phyloP scores from a whole-genome alignment of 2,797 vertebrate genomes.

The Rhabdophis nuchalis region DNA sequence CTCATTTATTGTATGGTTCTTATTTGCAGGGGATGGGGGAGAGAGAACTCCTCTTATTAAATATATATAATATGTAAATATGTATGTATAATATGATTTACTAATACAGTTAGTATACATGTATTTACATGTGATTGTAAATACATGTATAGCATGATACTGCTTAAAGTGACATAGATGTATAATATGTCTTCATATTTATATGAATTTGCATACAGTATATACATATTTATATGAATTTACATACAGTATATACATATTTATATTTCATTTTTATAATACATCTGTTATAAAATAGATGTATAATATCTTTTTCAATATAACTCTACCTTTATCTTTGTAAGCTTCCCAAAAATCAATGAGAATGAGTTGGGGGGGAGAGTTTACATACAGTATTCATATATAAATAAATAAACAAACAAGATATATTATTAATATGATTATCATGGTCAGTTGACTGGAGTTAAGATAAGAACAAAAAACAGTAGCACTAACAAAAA shows the following conservation, averaged over 20 bases:
- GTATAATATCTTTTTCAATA: neutral
- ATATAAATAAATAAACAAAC: no score
- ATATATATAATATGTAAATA: no score
- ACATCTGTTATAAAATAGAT: no score
- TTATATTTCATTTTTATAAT: no score
- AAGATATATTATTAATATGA: neutral
- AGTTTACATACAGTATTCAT: no score
- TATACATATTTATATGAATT: no score
- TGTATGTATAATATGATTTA: neutral
- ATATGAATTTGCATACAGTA: no score
- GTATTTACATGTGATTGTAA: neutral
- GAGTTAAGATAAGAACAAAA: neutral
- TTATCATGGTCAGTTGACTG: neutral
- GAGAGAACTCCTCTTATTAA: neutral
- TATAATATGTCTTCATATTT: neutral
- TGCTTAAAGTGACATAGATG: neutral
- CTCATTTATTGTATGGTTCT: neutral
- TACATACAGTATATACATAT: no score
- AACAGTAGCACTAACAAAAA: neutral
- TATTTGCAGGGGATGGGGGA: neutral
- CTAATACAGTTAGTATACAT: no score
- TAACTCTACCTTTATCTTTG: neutral
- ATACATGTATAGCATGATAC: neutral
- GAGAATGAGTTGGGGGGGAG: neutral
- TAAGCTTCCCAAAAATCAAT: neutral